Base-by-base conservation (phyloP, 35 echinoderm and acorn worm genomes). In the Apostichopus parvimensis region DNA sequence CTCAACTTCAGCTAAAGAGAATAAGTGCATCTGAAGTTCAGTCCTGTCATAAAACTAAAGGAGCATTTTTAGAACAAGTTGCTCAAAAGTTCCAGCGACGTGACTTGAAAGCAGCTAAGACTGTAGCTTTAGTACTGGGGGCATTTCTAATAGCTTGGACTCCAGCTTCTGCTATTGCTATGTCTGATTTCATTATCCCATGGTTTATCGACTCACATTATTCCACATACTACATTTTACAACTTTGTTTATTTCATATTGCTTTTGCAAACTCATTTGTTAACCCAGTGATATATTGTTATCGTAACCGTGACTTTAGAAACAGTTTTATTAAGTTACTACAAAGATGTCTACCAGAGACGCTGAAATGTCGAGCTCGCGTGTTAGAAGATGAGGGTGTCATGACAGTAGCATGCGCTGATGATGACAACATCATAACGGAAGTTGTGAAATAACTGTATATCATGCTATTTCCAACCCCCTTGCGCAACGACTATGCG, bases 71-170 rank as follows among this genome's bases (percentile, higher is more conserved):
- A 9, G 64, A 18, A 68, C 64, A 68, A 68, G 11, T 68, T 11
- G 13, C 77, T 10, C 13, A 79, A 10, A 79, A 79, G 28, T 79
- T 79, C 28, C 77, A 79, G 9, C 14, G 77, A 45, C 77, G 77
- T 14, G 77, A 79, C 11, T 18, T 79, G 77, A 79, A 79, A 79
- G 77, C 77, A 79, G 28, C 77, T 79, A 79, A 79, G 21, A 79
- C 77, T 45, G 77, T 79, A 0, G 77, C 77, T 14, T 79, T 79
- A 22, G 28, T 79, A 18, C 24, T 79, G 14, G 77, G 77, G 23
- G 77, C 77, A 6, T 79, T 79, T 1, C 77, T 79, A 6, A 10
- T 79, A 79, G 77, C 77, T 22, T 79, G 77, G 77, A 79, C 20
- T 24, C 77, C 77, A 4, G 77, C 77, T 14, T 79, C 77, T 79